phyloP scores from a whole-genome alignment of 1,140 invertebrate species.

The Leptonema lineaticorne region DNA sequence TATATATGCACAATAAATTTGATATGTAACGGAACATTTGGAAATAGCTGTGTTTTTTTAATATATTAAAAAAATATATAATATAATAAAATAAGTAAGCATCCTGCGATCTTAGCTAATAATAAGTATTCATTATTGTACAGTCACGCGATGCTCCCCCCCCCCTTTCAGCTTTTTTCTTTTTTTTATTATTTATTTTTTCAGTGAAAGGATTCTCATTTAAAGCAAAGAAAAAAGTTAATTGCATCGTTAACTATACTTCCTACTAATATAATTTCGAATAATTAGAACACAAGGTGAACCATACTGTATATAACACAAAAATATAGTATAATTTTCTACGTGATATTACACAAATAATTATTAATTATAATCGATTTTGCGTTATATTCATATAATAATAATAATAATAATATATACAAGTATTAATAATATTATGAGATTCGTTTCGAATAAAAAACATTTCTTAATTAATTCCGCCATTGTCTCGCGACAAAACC shows the following conservation, averaged over 20 bases:
- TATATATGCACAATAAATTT: neutral
- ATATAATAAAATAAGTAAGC: neutral
- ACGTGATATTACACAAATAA: neutral
- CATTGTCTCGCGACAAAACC: constrained; percentile 32
- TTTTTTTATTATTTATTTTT: neutral
- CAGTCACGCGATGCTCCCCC: neutral
- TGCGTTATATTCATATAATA: too few relatives aligned
- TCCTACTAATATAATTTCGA: too few relatives aligned
- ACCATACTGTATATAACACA: too few relatives aligned
- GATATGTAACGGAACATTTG: neutral
- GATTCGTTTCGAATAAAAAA: constrained; percentile 31
- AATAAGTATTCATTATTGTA: neutral
- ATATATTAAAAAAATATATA: too few relatives aligned
- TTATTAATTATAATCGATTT: neutral
- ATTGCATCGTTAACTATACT: neutral
- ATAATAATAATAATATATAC: too few relatives aligned
- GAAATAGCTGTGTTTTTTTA: too few relatives aligned
- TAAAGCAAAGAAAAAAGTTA: neutral
- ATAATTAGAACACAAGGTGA: too few relatives aligned
- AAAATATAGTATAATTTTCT: too few relatives aligned
- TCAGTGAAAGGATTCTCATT: constrained; percentile 1
- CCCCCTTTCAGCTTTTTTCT: too few relatives aligned
- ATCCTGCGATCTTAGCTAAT: neutral
- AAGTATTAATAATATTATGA: constrained; percentile 11
- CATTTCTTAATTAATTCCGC: constrained; percentile 37